Evolutionary conservation across 2,888 invertebrate species (phyloP).

Genomic region (Hartigia nigra): DNA sequence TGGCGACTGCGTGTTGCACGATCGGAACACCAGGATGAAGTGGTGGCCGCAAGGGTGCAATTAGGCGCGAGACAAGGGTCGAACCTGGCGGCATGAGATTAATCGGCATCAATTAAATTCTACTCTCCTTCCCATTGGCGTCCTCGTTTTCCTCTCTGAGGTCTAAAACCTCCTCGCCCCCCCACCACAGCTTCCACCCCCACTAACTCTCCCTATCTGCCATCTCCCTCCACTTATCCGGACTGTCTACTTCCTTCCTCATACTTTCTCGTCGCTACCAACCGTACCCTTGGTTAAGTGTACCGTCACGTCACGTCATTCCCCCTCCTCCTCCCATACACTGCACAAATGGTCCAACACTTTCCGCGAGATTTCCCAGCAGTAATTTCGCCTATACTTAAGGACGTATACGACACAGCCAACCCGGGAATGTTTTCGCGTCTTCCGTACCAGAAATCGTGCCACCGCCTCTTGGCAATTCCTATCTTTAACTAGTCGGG

Average conservation of each 20-base stretch:
- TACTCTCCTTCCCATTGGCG: conserved; percentile 12
- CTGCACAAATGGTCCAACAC: background rate
- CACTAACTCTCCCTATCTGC: no score
- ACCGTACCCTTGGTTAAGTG: background rate
- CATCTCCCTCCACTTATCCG: background rate
- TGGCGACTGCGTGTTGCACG: background rate
- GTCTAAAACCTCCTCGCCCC: background rate
- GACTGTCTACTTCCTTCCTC: background rate
- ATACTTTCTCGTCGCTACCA: background rate
- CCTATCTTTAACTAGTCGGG: background rate
- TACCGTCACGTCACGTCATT: background rate
- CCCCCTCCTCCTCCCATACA: no score
- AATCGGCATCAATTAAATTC: conserved; percentile 6
- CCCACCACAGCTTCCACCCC: background rate
- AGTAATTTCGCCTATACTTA: background rate
- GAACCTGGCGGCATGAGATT: background rate
- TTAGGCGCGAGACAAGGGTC: conserved; percentile 1
- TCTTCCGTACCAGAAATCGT: background rate
- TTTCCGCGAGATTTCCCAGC: background rate
- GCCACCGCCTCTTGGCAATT: background rate
- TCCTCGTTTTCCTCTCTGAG: background rate
- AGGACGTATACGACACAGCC: background rate
- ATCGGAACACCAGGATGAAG: background rate
- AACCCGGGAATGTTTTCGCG: background rate
- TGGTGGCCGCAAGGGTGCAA: background rate